Conservation (phyloP, 1,140 invertebrate genomes). For the Leptinotarsa texana region DNA sequence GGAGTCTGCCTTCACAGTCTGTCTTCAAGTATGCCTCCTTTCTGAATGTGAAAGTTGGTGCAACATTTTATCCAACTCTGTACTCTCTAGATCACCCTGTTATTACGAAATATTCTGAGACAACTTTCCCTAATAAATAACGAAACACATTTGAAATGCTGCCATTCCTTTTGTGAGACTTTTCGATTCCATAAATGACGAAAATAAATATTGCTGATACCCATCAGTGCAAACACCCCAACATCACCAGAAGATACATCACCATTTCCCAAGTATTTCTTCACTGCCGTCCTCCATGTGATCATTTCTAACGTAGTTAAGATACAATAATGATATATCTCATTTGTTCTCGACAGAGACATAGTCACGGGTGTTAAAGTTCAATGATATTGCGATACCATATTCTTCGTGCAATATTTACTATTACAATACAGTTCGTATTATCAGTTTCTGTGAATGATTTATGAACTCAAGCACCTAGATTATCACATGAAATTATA, state of each 20-base stretch:
- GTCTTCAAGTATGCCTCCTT: too few relatives aligned
- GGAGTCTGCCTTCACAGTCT: too few relatives aligned
- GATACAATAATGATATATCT: conserved; percentile 14
- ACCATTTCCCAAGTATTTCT: conserved; percentile 1
- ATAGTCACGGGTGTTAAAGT: conserved; percentile 16
- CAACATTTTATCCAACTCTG: too few relatives aligned
- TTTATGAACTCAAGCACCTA: neutral
- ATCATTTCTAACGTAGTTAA: conserved; percentile 10
- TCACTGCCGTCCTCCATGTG: neutral
- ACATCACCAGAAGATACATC: conserved; percentile 1
- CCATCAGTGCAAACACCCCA: neutral
- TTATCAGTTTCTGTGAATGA: conserved; percentile 8
- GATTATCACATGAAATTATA: neutral
- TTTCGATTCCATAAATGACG: too few relatives aligned
- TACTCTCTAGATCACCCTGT: too few relatives aligned
- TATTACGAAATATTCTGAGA: too few relatives aligned
- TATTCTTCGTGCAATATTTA: neutral
- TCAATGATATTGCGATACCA: conserved; percentile 13
- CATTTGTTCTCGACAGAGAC: conserved; percentile 15
- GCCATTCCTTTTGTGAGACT: too few relatives aligned
- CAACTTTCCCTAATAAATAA: too few relatives aligned
- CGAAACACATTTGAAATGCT: too few relatives aligned
- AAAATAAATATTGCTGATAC: too few relatives aligned
- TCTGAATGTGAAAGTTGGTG: too few relatives aligned
- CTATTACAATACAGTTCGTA: neutral